phyloP scores from a whole-genome alignment of 2,888 invertebrate species.

The Omphaloscelis lunosa region DNA sequence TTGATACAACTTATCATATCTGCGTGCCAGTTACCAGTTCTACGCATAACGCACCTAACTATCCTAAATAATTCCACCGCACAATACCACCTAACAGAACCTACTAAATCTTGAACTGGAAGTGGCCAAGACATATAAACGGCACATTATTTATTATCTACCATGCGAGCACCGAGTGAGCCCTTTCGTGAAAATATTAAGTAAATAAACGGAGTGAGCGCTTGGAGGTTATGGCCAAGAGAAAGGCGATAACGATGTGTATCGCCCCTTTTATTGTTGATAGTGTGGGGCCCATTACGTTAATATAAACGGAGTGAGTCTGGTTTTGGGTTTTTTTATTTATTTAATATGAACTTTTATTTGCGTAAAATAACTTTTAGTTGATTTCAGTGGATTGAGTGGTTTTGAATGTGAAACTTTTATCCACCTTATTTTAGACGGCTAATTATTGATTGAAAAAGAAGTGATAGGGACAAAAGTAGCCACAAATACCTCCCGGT shows the following conservation, averaged over 20 bases:
- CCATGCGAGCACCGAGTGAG: conserved; percentile 79
- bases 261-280: conserved; percentile 49
- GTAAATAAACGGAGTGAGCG: conserved; percentile 79
- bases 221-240: conserved; percentile 68
- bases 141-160: conserved; percentile 82
- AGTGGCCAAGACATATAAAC: conserved; percentile 74
- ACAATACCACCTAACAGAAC: conserved; percentile 41
- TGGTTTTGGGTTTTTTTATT: background rate
- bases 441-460: background rate
- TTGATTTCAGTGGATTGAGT: background rate
- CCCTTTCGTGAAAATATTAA: conserved; percentile 84
- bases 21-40: conserved; percentile 33
- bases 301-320: conserved; percentile 12
- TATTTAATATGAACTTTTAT: background rate
- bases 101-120: conserved; percentile 68
- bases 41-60: conserved; percentile 25
- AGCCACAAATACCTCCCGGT: background rate
- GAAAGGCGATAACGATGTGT: conserved; percentile 59
- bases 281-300: conserved; percentile 30
- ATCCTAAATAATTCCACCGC: conserved; percentile 28
- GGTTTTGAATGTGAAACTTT: background rate
- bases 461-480: background rate
- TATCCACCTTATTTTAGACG: background rate
- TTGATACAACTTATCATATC: background rate
- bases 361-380: background rate